Base-by-base conservation (phyloP, 2,113 vertebrate genomes). In the Melanotaenia duboulayi region DNA sequence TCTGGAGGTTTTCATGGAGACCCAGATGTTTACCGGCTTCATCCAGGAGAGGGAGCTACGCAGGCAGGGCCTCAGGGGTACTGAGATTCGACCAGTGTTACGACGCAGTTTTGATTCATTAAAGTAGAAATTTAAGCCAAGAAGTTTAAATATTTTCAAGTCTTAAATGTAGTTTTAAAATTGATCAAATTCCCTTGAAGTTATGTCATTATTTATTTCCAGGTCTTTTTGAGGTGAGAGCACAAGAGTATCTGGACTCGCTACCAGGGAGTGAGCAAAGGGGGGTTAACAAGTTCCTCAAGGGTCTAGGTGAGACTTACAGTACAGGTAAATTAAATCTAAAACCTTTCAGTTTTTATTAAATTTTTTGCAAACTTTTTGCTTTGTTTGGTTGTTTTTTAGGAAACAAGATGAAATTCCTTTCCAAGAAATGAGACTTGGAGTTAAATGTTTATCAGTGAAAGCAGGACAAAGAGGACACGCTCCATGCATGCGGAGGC, bases 1-100 rank as follows among this genome's bases (percentile, higher is more conserved):
- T 88, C 92, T 99, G 88, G 97, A 98, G 83, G 95, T 99, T 54
- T 99, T 98, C 91, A 99, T 98, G 97, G 97, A 99, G 90, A 98
- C 97, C 0, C 97, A 99, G 93, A 98, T 95, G 90, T 99, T 99
- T 0, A 94, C 96, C 0, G 94, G 95, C 77, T 99, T 99, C 85
- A 93, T 97, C 85, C 97, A 97, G 92, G 97, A 99, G 87, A 94
- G 96, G 57, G 96, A 96, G 83, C 91, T 96, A 71, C 92, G 96
- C 48, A 92, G 95, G 60, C 97, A 97, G 77, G 95, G 95, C 7
- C 89, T 95, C 78, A 94, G 91, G 95, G 97, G 97, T 99, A 84
- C 25, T 13, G 35, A 32, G 1, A 13, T 25, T 17, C 4, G 4
- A 40, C 28, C 1, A 50, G 7, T 24, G n/a, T 22, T 61, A 2